These are phyloP conservation scores for Rhynchonycteris naso DNA, from an alignment of 2,797 vertebrate genomes.

Conservation along the genomic window DNA sequence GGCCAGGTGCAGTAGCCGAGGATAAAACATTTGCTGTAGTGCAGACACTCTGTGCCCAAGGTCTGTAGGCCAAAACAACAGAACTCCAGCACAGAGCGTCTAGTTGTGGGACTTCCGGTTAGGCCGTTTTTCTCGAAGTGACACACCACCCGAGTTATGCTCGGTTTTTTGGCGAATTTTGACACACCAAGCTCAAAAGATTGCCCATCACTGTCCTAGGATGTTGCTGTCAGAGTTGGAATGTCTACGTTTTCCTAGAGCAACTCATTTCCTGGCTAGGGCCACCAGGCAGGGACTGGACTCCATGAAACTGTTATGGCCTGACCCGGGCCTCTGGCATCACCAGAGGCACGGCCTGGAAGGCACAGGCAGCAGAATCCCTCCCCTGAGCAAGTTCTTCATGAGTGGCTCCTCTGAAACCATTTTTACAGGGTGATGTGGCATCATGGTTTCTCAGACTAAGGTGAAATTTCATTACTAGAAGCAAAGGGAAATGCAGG, in stretches of 20 bases:
- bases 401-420: not conserved
- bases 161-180: too few relatives aligned
- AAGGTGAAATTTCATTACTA: not conserved
- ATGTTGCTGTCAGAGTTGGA: too few relatives aligned
- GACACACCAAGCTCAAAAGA: too few relatives aligned
- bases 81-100: too few relatives aligned
- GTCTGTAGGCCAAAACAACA: too few relatives aligned
- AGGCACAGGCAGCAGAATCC: not conserved
- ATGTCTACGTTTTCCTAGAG: not conserved
- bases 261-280: not conserved
- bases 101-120: too few relatives aligned
- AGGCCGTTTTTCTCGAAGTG: too few relatives aligned
- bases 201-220: too few relatives aligned
- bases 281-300: not conserved
- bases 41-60: too few relatives aligned
- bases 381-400: not conserved
- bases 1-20: too few relatives aligned
- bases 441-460: not conserved
- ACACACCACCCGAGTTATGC: too few relatives aligned
- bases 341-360: not conserved
- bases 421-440: not conserved
- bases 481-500: not conserved
- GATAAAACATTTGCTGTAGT: too few relatives aligned
- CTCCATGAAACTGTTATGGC: not conserved
- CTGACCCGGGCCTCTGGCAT: not conserved